These are phyloP conservation scores for Euplagia quadripunctaria DNA, from an alignment of 2,888 invertebrate species.

Conservation along the genomic window DNA sequence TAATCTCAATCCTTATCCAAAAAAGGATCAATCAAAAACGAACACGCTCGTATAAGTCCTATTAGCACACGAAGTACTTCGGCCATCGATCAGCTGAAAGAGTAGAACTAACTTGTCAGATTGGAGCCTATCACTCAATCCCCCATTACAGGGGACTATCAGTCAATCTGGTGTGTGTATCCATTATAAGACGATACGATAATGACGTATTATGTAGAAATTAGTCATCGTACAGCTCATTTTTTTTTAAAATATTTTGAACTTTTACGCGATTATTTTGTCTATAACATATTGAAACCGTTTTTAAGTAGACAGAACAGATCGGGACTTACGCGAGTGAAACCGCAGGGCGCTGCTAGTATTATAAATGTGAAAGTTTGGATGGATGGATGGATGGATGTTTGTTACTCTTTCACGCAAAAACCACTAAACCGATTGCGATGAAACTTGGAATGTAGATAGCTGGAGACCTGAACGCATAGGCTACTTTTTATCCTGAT, in stretches of 20 bases:
- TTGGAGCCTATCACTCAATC: conserved; percentile 84
- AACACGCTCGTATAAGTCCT: conserved; percentile 58
- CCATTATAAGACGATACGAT: conserved; percentile 52
- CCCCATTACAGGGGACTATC: conserved; percentile 82
- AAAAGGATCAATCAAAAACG: conserved; percentile 74
- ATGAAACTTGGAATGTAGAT: no score
- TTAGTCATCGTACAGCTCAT: background rate
- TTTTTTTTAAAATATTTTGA: background rate
- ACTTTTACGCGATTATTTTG: background rate
- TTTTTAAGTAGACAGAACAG: background rate
- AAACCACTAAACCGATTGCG: no score
- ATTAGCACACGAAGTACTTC: conserved; percentile 57
- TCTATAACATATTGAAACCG: background rate
- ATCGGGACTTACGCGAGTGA: no score
- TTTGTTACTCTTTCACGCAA: no score
- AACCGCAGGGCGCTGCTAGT: no score
- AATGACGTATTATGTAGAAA: background rate
- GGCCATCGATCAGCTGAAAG: conserved; percentile 77
- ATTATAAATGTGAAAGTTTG: no score
- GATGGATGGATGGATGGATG: no score
- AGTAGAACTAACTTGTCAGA: conserved; percentile 84
- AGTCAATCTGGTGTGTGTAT: conserved; percentile 67
- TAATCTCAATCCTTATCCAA: conserved; percentile 46
- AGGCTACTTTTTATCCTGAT: no score
- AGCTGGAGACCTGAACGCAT: no score